phyloP scores from a whole-genome alignment of 2,888 invertebrate species.

The Chelonus formosanus region DNA sequence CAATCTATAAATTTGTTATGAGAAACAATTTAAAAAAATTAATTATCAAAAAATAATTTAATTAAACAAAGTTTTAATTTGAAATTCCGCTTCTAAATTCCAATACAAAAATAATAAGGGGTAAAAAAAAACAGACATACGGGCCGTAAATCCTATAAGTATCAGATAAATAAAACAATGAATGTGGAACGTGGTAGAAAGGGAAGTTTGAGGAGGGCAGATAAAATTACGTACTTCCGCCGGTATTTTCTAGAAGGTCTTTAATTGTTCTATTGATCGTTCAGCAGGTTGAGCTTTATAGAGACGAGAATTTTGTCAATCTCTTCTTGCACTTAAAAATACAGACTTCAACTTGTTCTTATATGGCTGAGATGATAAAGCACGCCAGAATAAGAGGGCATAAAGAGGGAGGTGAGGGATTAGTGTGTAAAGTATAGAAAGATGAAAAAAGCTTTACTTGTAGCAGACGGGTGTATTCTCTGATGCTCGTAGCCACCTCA shows the following conservation, averaged over 20 bases:
- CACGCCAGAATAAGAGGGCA: background rate
- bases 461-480: conserved; percentile 10
- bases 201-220: conserved; percentile 33
- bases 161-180: too few relatives aligned
- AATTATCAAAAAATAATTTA: too few relatives aligned
- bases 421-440: background rate
- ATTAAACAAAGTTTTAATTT: too few relatives aligned
- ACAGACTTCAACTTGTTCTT: background rate
- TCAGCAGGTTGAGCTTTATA: conserved; percentile 30
- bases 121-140: too few relatives aligned
- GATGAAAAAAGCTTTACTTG: background rate
- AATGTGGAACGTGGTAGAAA: background rate
- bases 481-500: background rate
- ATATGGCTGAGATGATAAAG: background rate
- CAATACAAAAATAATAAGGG: too few relatives aligned
- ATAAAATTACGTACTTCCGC: conserved; percentile 53
- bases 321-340: conserved; percentile 20
- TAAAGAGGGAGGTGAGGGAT: background rate
- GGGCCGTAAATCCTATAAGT: too few relatives aligned
- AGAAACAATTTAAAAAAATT: too few relatives aligned
- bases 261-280: conserved; percentile 58
- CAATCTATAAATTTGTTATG: too few relatives aligned
- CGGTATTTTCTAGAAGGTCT: conserved; percentile 52
- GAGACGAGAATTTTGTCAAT: conserved; percentile 27
- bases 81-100: too few relatives aligned